Evolutionary conservation across 2,113 vertebrate genomes (phyloP), one percentile per base, ranked within the genome.

Genomic region (Ramphastos sulfuratus): DNA sequence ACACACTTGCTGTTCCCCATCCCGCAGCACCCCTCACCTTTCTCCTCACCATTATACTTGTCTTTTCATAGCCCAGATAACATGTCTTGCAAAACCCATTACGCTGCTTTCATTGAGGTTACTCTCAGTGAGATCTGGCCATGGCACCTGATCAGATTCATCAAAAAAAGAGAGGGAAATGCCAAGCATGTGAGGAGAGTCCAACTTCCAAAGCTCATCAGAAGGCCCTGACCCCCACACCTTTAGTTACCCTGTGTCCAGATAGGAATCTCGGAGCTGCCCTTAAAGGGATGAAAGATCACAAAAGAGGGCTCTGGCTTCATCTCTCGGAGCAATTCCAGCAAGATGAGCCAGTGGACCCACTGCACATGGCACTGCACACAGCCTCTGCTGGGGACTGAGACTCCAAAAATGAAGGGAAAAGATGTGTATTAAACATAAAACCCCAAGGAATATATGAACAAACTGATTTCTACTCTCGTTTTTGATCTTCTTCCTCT

Each of bases 391-490:
- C 58, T 8, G 5, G 4, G 24, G 33, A 28, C 81, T 81, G 6
- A 44, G 11, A 21, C 58, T 58, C 76, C 77, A 82, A 6, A 61
- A 71, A 12, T 8, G 3, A 78, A 86, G 20, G 35, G 54, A 78
- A 79, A 81, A 35, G 39, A 79, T 59, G 37, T 33, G 21, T 18
- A 37, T 82, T 44, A 66, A 92, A 63, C 64, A 59, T 8, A 71
- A 66, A 37, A 0, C 37, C 35, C n/a, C n/a, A 63, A 71, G 46
- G 59, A 85, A 69, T 56, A 50, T 35, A 63, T 4, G 8, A 70
- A 92, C 63, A 19, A 91, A 82, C 52, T 15, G 31, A 83, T 81
- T 92, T 83, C 80, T 44, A 74, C 60, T 85, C 87, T 85, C 12
- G 18, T 46, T 91, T 94, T 90, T 77, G 15, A 91, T 75, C 56